These are phyloP conservation scores for Eupithecia insigniata DNA, from an alignment of 2,888 invertebrate species.

Conservation along the genomic window DNA sequence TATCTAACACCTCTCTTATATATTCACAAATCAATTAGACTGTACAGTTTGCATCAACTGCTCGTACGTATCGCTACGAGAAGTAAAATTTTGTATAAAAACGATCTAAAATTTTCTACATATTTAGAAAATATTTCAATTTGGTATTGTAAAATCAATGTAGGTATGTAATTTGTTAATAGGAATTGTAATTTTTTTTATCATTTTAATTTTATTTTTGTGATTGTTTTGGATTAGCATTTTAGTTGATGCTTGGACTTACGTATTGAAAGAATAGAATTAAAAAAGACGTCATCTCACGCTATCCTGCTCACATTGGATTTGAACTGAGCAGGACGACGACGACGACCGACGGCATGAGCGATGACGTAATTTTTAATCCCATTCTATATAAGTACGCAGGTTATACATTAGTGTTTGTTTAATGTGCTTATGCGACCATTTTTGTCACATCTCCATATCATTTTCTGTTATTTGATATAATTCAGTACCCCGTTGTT, in stretches of 20 bases:
- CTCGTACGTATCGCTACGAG: not conserved
- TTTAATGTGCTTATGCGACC: constrained; percentile 5
- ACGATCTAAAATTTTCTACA: not conserved
- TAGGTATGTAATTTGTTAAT: not conserved
- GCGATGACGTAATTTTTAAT: too few species aligned
- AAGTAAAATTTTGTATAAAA: not conserved
- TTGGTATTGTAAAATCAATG: not conserved
- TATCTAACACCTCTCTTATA: not conserved
- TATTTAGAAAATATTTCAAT: not conserved
- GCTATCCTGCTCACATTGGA: not conserved
- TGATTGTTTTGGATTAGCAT: not conserved
- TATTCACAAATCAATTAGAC: not conserved
- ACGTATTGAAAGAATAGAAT: not conserved
- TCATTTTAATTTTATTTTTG: not conserved
- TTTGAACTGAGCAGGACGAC: too few species aligned
- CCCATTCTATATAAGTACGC: too few species aligned
- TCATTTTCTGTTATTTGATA: not conserved
- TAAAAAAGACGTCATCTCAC: not conserved
- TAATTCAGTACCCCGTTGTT: not conserved
- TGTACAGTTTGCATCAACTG: not conserved
- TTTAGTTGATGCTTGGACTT: not conserved
- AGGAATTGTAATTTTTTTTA: not conserved
- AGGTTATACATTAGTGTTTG: not conserved
- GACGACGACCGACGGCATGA: too few species aligned
- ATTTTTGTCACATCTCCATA: constrained; percentile 3